phyloP scores from a whole-genome alignment of 2,113 vertebrate species.

The Romanogobio albipinnatus region DNA sequence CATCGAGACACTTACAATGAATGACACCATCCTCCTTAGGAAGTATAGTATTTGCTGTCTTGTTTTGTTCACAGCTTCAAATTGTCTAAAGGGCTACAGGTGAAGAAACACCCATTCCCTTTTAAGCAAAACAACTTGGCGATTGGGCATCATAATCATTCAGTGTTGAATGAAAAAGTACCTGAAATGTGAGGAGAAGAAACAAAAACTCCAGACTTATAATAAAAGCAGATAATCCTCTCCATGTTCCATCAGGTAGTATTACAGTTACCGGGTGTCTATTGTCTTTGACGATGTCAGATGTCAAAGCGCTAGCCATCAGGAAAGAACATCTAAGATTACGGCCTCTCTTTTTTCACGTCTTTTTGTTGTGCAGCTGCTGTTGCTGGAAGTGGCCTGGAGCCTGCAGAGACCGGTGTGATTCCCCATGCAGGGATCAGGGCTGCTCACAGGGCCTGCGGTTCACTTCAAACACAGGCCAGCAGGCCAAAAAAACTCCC shows the following conservation, averaged over 20 bases:
- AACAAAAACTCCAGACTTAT: conserved; percentile 21
- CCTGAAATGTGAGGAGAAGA: conserved; percentile 29
- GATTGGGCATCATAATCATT: conserved; percentile 30
- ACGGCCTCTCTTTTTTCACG: conserved; percentile 51
- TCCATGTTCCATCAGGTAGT: conserved; percentile 47
- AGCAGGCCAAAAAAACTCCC: conserved; percentile 69
- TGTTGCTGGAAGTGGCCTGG: conserved; percentile 59
- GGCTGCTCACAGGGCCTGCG: conserved; percentile 73
- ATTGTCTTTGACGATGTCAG: conserved; percentile 57
- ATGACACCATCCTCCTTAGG: too few relatives aligned
- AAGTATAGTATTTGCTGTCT: too few relatives aligned
- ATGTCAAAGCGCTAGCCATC: conserved; percentile 55
- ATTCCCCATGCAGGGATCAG: conserved; percentile 73
- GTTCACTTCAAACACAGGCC: conserved; percentile 79
- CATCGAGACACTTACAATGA: too few relatives aligned
- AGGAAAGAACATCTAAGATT: conserved; percentile 61
- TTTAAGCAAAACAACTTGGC: not conserved
- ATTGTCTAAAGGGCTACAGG: not conserved
- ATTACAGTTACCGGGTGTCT: conserved; percentile 48
- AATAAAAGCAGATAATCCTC: conserved; percentile 46
- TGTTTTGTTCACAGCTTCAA: not conserved
- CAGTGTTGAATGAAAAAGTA: conserved; percentile 12
- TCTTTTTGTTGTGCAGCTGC: conserved; percentile 57
- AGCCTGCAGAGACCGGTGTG: conserved; percentile 70
- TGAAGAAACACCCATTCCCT: not conserved